Evolutionary conservation across 1,140 invertebrate species (phyloP).

Genomic region (Acromyrmex charruanus): DNA sequence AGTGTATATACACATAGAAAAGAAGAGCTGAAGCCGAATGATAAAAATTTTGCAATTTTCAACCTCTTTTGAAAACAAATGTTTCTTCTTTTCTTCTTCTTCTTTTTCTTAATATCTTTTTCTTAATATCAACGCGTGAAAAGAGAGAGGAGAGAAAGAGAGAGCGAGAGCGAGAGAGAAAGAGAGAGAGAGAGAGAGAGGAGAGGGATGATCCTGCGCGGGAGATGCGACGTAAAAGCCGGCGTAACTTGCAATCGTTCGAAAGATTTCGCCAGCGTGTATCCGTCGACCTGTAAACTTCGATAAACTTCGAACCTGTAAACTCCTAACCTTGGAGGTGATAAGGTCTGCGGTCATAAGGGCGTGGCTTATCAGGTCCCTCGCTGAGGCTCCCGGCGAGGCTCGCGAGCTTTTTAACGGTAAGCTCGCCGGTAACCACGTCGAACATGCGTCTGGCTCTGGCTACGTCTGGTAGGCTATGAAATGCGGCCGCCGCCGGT

Average conservation of each 20-base stretch:
- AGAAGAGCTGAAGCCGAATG: not conserved
- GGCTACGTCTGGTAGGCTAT: constrained; percentile 59
- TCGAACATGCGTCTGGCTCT: constrained; percentile 58
- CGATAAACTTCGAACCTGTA: no score
- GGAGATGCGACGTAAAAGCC: not conserved
- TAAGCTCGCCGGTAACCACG: not conserved
- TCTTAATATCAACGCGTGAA: not conserved
- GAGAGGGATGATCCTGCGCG: not conserved
- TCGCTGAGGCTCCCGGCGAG: not conserved
- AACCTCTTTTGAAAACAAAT: not conserved
- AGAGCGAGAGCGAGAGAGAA: not conserved
- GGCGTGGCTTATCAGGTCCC: constrained; percentile 66
- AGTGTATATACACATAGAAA: not conserved
- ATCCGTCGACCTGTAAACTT: constrained; percentile 78
- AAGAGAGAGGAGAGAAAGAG: not conserved
- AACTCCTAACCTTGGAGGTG: constrained; percentile 59
- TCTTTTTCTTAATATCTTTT: not conserved
- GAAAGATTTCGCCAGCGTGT: constrained; percentile 49
- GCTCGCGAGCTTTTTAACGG: constrained; percentile 50
- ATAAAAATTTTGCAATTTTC: not conserved
- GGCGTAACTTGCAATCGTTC: constrained; percentile 61
- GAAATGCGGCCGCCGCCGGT: constrained; percentile 73
- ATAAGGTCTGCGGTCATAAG: constrained; percentile 72
- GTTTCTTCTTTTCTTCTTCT: not conserved
- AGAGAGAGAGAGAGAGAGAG: not conserved